Base-by-base conservation (phyloP, 2,888 invertebrate species). In the Nasonia oneida region DNA sequence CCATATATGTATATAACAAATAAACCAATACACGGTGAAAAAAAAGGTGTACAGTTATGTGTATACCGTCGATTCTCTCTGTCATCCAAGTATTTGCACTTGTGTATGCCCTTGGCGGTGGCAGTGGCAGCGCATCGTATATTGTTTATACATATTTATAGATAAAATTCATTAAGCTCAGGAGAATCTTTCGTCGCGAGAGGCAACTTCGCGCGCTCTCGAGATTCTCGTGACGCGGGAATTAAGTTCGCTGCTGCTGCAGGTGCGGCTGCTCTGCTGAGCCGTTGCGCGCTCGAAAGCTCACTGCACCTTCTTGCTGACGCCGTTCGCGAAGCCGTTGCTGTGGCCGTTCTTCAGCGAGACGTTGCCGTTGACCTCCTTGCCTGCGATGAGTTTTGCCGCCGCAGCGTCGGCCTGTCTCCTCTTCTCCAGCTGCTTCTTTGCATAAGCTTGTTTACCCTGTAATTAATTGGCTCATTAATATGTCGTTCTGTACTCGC, bases 391-490 rank as follows among this genome's bases (percentile, higher is more conserved):
- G 73, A 53, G 53, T 18, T 33, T 82, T 33, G 53, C 57, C 57
- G 47, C 23, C 14, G 86, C 81, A 64, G 61, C 81, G 42, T 64
- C 84, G 15, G 53, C 84, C 67, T 83, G 78, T 76, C 3, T 86
- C 79, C 74, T 89, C 70, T 90, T 91, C 53, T 64, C 50, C 74
- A 81, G 37, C 76, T 84, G 80, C 47, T 79, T 86, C 15, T 91
- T 89, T 14, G 90, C 91, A 82, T 93, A 93, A n/a, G 90, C 93
- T 87, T 90, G 91, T 88, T 93, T 93, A 75, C 93, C 93, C 93
- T 92, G 89, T 47, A 88, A 84, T 29, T 1, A 8, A 61, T 61
- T 61, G 53, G 23, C 3, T 18, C n/a, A n/a, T 23, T n/a, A 64
- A 8, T 64, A 10, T 29, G 29, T 23, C 18, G 37, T 37, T 12